These are phyloP conservation scores for Agrilus biguttatus DNA, from an alignment of 2,888 invertebrate genomes.

Conservation along the genomic window DNA sequence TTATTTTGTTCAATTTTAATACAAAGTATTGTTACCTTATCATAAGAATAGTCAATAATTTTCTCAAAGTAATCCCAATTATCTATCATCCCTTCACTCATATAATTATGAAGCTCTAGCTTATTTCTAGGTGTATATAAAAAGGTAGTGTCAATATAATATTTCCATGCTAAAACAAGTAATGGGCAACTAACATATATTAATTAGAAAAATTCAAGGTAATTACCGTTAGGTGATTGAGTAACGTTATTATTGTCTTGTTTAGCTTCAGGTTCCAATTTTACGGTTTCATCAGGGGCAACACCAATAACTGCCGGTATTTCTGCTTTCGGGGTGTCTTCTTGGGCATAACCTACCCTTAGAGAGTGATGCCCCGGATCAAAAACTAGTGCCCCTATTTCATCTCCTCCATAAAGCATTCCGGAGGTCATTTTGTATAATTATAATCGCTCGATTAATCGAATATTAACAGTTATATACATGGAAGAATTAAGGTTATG, in stretches of 20 bases:
- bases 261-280: constrained; percentile 63
- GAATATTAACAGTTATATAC: too few species aligned
- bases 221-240: constrained; percentile 10
- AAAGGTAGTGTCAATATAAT: constrained; percentile 87
- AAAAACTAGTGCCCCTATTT: constrained; percentile 95
- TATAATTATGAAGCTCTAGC: constrained; percentile 82
- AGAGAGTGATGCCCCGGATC: constrained; percentile 89
- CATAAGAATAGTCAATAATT: constrained; percentile 86
- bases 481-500: too few species aligned
- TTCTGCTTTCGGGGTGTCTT: constrained; percentile 98
- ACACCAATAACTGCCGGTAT: constrained; percentile 88
- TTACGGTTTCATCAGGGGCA: constrained; percentile 51
- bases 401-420: constrained; percentile 89
- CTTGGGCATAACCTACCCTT: constrained; percentile 88
- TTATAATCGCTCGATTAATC: too few species aligned
- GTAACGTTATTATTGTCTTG: constrained; percentile 41
- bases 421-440: constrained; percentile 26
- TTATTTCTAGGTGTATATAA: constrained; percentile 79
- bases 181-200: background rate
- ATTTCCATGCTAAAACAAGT: constrained; percentile 36
- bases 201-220: background rate
- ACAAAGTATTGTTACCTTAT: constrained; percentile 39
- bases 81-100: constrained; percentile 98
- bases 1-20: constrained; percentile 1
- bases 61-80: constrained; percentile 99